Base-by-base conservation (phyloP, 2,113 vertebrate genomes). In the Zosterops lateralis region DNA sequence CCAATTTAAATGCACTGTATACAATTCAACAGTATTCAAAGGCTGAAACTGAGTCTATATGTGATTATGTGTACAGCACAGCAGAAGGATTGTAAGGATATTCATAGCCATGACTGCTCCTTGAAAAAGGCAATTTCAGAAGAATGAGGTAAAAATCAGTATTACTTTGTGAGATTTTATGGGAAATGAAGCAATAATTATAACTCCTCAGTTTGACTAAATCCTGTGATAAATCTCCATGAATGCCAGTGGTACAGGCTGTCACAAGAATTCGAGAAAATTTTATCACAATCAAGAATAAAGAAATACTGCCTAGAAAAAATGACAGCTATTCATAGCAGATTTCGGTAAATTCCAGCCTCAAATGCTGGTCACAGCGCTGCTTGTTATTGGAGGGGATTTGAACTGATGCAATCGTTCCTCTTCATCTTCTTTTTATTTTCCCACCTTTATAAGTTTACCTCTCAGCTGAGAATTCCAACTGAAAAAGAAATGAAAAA, bases 381-480 rank as follows among this genome's bases (percentile, higher is more conserved):
- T 90, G 68, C 80, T 87, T 88, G 68, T 90, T 96, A 74, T 20
- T 90, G 90, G 60, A 77, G 50, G 62, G 71, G 76, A 85, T 91
- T 87, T 84, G 82, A 85, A 74, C 90, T 64, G 90, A 86, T 87
- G 64, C 84, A 95, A 47, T 96, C 65, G 3, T 84, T 86, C 80
- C 88, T 96, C 57, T 92, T 95, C 72, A 87, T 91, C 92, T 76
- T 84, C 71, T 81, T 71, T 91, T 93, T 95, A 85, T 93, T 93
- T 90, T 44, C 85, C 70, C 67, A 77, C 67, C 62, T 87, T 83
- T 90, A 64, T 93, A 75, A 86, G 82, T 96, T 95, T 85, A 93
- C 84, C 78, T 94, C 87, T 96, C 96, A 90, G 56, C 89, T 88
- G 89, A 96, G 94, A 95, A 90, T 94, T 89, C 77, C 57, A 68